Percentiles rank a stretch among this genome's conserved stretches.
These are phyloP conservation scores for Taenaris catops DNA, from an alignment of 2,888 invertebrate genomes.

Conservation along the genomic window DNA sequence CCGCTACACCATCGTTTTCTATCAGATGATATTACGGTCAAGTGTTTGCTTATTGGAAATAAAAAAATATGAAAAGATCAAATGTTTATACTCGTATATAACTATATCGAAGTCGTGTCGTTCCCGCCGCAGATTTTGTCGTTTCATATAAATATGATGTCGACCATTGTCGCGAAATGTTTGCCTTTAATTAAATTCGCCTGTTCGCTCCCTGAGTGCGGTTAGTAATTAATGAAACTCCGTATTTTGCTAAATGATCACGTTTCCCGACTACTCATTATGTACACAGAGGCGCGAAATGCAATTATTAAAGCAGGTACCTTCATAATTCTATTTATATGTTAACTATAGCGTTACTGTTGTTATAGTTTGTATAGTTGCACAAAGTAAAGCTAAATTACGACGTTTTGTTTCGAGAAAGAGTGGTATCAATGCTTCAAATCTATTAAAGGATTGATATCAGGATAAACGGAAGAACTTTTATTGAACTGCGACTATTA, in stretches of 20 bases:
- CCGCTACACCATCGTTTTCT: too few species aligned
- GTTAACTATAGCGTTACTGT: conserved; percentile 3
- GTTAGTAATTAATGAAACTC: conserved; percentile 26
- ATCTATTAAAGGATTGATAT: too few species aligned
- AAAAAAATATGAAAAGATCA: too few species aligned
- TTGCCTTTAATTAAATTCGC: conserved; percentile 29
- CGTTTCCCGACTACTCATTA: conserved; percentile 21
- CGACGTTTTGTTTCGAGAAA: too few species aligned
- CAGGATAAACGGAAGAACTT: too few species aligned
- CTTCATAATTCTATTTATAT: conserved; percentile 5
- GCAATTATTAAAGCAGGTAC: conserved; percentile 13
- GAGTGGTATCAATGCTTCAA: too few species aligned
- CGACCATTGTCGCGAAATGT: conserved; percentile 22
- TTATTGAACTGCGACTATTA: too few species aligned
- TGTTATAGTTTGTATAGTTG: conserved; percentile 1
- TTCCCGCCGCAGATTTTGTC: conserved; percentile 1
- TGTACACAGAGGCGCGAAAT: conserved; percentile 14
- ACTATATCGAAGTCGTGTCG: neutral
- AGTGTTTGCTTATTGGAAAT: too few species aligned
- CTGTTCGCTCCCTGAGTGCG: conserved; percentile 21
- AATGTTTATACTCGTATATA: too few species aligned
- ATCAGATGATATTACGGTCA: too few species aligned
- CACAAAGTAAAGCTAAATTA: neutral
- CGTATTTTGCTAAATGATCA: conserved; percentile 26
- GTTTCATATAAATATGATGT: conserved; percentile 2